phyloP scores from a whole-genome alignment of 35 echinoderm and acorn worm genomes.

The Stichopus chloronotus region DNA sequence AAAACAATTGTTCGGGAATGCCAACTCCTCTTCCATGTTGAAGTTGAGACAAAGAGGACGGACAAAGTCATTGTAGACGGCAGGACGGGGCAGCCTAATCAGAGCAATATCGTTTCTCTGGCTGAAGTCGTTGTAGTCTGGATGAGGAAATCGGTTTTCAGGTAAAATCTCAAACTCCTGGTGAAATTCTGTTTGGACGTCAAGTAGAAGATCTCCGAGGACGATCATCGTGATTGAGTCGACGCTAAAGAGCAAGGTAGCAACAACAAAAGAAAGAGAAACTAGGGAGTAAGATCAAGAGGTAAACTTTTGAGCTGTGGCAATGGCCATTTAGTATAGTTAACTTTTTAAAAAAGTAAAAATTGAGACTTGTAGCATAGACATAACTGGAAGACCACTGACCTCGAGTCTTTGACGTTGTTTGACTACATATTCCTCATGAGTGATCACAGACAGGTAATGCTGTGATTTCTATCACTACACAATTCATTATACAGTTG shows the following conservation, averaged over 20 bases:
- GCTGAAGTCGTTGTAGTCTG: constrained; percentile 35
- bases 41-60: constrained; percentile 41
- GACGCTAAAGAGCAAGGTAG: not conserved
- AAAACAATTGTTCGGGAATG: constrained; percentile 1
- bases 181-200: not conserved
- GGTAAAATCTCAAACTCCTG: constrained; percentile 18
- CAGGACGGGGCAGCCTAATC: constrained; percentile 6
- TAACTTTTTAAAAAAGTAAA: no score
- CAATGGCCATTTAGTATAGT: no score
- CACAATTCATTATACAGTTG: no score
- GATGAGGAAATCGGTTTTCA: not conserved
- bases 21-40: not conserved
- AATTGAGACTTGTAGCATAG: no score
- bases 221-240: not conserved
- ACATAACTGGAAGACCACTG: no score
- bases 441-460: no score
- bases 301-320: no score
- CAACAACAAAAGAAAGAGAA: no score
- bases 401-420: no score
- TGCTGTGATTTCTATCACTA: no score
- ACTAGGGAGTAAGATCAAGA: no score
- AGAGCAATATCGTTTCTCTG: constrained; percentile 50
- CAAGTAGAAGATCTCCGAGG: constrained; percentile 14
- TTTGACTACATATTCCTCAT: no score
- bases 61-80: constrained; percentile 6